phyloP scores from a whole-genome alignment of 2,797 vertebrate species.

The Chiroxiphia lanceolata region DNA sequence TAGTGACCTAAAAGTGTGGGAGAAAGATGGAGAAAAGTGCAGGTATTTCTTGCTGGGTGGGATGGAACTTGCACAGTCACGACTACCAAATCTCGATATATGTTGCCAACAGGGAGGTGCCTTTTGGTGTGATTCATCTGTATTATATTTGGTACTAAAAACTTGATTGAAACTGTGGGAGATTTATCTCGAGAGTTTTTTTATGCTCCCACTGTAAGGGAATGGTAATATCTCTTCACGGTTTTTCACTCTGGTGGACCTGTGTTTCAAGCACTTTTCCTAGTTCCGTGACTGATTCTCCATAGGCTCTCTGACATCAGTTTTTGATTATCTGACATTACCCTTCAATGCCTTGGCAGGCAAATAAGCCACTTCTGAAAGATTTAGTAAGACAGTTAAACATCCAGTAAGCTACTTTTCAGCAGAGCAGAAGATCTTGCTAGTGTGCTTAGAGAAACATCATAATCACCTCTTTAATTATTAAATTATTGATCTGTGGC shows the following conservation, averaged over 20 bases:
- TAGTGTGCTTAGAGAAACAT: not conserved
- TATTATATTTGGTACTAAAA: not conserved
- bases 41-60: not conserved
- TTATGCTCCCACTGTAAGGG: not conserved
- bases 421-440: not conserved
- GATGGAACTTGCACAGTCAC: not conserved
- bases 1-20: not conserved
- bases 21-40: not conserved
- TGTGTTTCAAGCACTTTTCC: not conserved
- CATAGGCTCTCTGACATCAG: not conserved
- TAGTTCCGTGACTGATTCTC: not conserved
- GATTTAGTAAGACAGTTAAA: not conserved
- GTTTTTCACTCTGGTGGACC: not conserved
- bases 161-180: not conserved
- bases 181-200: not conserved
- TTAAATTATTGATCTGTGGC: not conserved
- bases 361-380: not conserved
- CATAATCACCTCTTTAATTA: not conserved
- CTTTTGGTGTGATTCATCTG: not conserved
- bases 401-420: not conserved
- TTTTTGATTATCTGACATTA: not conserved
- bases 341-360: not conserved
- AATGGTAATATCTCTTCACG: not conserved
- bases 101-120: not conserved
- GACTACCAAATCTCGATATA: rapidly evolving